A percentile compares a stretch with the other conserved stretches of the same genome.
Conservation (phyloP, 2,113 vertebrate genomes). For the Sinocyclocheilus maitianheensis region DNA sequence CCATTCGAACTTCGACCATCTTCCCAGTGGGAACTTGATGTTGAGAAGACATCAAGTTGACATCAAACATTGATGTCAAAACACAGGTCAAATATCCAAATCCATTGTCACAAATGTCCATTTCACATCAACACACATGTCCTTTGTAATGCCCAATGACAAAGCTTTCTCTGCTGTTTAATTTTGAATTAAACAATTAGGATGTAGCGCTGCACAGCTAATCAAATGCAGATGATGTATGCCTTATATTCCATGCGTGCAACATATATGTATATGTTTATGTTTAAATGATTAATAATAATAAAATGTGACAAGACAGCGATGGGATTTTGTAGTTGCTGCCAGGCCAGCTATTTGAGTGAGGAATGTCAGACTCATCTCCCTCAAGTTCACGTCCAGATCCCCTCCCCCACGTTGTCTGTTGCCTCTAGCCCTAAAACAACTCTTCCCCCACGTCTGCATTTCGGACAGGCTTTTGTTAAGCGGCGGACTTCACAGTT, state of each 20-base stretch:
- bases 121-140: too few species aligned
- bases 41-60: too few species aligned
- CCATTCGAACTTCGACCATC: too few species aligned
- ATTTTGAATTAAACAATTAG: too few species aligned
- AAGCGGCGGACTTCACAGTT: slow-evolving; percentile 75
- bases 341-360: neutral
- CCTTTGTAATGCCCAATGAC: too few species aligned
- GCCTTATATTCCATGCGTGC: neutral
- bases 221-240: neutral
- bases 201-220: too few species aligned
- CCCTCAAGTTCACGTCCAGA: slow-evolving; percentile 63
- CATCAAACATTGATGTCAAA: too few species aligned
- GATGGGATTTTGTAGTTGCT: slow-evolving; percentile 1
- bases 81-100: too few species aligned
- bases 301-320: neutral
- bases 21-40: too few species aligned
- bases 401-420: slow-evolving; percentile 29
- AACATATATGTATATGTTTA: neutral
- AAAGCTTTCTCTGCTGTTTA: too few species aligned
- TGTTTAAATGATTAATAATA: neutral
- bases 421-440: slow-evolving; percentile 42
- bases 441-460: slow-evolving; percentile 65
- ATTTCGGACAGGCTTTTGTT: slow-evolving; percentile 64
- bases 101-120: too few species aligned
- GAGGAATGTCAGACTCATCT: slow-evolving; percentile 37